These are phyloP conservation scores for Chrysodeixis includens DNA, from an alignment of 2,888 invertebrate genomes.

Conservation along the genomic window DNA sequence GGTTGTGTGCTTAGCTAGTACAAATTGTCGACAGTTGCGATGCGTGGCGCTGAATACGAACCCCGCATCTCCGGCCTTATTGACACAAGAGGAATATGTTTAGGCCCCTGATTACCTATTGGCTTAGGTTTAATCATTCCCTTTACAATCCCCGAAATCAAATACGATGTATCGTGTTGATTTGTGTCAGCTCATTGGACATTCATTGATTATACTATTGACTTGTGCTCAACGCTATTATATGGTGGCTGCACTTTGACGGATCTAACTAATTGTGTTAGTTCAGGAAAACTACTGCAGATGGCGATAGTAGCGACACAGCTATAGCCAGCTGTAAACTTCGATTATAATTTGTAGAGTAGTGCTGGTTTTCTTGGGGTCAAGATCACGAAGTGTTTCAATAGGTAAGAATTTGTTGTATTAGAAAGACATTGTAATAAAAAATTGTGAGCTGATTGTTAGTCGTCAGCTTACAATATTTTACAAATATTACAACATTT, in stretches of 20 bases:
- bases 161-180: slow-evolving; percentile 37
- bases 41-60: slow-evolving; percentile 76
- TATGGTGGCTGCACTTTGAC: slow-evolving; percentile 12
- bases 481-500: not conserved
- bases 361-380: not conserved
- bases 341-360: not conserved
- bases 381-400: too few relatives aligned
- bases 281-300: slow-evolving; percentile 9
- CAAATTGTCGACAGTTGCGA: slow-evolving; percentile 77
- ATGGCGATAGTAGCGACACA: not conserved
- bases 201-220: slow-evolving; percentile 51
- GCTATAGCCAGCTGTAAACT: not conserved
- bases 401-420: too few relatives aligned
- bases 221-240: slow-evolving; percentile 28
- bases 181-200: slow-evolving; percentile 51
- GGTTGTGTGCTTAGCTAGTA: slow-evolving; percentile 66
- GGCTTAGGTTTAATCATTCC: slow-evolving; percentile 82
- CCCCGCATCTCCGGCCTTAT: slow-evolving; percentile 67
- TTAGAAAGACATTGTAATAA: too few relatives aligned
- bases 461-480: too few relatives aligned
- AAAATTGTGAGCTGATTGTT: too few relatives aligned
- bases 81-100: slow-evolving; percentile 74
- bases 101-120: slow-evolving; percentile 78
- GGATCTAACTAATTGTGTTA: slow-evolving; percentile 17
- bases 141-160: slow-evolving; percentile 70